Evolutionary conservation across 2,888 invertebrate species (phyloP).

Genomic region (Dioctria rufipes): DNA sequence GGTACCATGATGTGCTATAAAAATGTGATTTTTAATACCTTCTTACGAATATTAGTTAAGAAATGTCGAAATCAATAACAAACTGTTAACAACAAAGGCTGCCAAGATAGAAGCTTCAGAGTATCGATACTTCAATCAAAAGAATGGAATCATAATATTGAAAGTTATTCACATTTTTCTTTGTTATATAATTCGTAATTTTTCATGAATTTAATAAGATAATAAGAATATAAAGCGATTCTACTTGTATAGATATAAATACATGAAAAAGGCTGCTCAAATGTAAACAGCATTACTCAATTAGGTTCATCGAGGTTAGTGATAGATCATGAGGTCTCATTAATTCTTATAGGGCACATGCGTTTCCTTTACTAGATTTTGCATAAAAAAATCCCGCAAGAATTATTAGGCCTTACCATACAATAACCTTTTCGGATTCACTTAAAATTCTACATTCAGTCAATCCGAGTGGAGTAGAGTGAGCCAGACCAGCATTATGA

Average conservation of each 20-base stretch:
- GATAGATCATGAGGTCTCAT: conserved; percentile 35
- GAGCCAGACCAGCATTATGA: conserved; percentile 12
- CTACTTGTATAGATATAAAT: neutral
- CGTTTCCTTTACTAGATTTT: conserved; percentile 24
- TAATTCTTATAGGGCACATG: conserved; percentile 16
- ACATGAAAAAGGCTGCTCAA: neutral
- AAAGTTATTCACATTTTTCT: too few relatives aligned
- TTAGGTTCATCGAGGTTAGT: conserved; percentile 9
- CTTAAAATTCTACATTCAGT: neutral
- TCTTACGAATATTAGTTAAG: too few relatives aligned
- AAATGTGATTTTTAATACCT: too few relatives aligned
- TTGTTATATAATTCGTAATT: too few relatives aligned
- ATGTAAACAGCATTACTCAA: conserved; percentile 18
- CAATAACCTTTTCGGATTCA: conserved; percentile 7
- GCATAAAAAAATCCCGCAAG: conserved; percentile 25
- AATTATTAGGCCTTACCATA: neutral
- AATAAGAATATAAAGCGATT: neutral
- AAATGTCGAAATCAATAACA: too few relatives aligned
- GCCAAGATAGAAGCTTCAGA: too few relatives aligned
- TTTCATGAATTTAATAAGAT: too few relatives aligned
- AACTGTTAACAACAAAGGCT: too few relatives aligned
- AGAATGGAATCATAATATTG: too few relatives aligned
- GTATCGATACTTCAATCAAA: too few relatives aligned
- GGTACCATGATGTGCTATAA: too few relatives aligned
- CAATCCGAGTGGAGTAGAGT: neutral